phyloP scores from a whole-genome alignment of 2,888 invertebrate species.

The Acanthacorydalis orientalis region DNA sequence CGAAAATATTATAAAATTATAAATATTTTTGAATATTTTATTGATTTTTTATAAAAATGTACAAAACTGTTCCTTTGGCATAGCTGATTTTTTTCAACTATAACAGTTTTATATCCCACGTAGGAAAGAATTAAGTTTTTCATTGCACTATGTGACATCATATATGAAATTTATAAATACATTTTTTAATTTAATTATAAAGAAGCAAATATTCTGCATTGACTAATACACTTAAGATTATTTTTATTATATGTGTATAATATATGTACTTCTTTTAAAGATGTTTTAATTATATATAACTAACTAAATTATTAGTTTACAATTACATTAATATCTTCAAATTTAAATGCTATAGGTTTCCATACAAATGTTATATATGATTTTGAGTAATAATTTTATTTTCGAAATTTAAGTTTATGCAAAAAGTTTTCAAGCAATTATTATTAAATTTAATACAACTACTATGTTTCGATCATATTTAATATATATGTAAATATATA shows the following conservation, averaged over 20 bases:
- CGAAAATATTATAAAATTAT: too few species aligned
- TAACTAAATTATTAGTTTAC: background rate
- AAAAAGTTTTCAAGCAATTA: background rate
- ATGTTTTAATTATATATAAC: background rate
- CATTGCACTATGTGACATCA: background rate
- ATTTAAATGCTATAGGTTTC: constrained; percentile 4
- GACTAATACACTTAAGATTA: constrained; percentile 1
- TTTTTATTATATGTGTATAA: background rate
- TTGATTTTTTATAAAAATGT: too few species aligned
- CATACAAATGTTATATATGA: background rate
- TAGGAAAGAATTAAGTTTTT: too few species aligned
- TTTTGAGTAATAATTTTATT: background rate
- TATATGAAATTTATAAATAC: background rate
- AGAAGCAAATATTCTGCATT: constrained; percentile 5
- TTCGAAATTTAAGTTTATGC: background rate
- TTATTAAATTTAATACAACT: background rate
- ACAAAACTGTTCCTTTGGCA: too few species aligned
- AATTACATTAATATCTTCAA: background rate
- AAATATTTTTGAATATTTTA: too few species aligned
- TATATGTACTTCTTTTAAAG: background rate
- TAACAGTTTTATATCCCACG: too few species aligned
- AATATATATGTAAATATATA: background rate
- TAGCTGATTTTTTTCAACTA: too few species aligned
- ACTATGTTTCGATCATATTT: background rate
- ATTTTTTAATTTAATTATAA: background rate